Base-by-base conservation (phyloP, 1,140 invertebrate genomes). In the Riptortus pedestris region DNA sequence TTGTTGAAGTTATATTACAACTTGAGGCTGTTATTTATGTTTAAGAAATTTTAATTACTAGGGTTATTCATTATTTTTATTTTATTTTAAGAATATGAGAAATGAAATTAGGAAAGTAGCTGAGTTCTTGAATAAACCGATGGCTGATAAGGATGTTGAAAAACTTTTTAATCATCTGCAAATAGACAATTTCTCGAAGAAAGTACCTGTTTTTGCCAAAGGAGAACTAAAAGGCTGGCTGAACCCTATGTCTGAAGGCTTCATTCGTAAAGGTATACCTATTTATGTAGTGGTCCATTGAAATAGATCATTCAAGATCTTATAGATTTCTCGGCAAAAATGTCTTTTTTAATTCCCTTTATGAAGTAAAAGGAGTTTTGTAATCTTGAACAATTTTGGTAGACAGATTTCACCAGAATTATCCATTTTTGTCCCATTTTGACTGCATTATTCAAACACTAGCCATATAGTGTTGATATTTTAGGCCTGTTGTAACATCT, bases 71-170 rank as follows among this genome's bases (percentile, higher is more conserved):
- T 47, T 12, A 33, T 9, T 24, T 14, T 59, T 27, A n/a, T 63
- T 29, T 55, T 63, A 57, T 62, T 67, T 38, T 67, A 73, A 80
- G 70, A 81, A 91, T 74, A 77, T 87, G 64, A 74, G 76, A 0
- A 76, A 73, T 1, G 80, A 79, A 0, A 80, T 91, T 3, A 74
- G 77, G n/a, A 82, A 80, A 70, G 85, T 90, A 14, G 86, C 87
- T 0, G 71, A 79, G 26, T 93, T 92, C 73, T 52, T 88, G 1
- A 76, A 74, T 26, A 84, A 83, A 69, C 66, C 71, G 0, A 78
- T 81, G 14, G 76, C 72, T 0, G 71, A 78, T 0, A 76, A 79
- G 16, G 70, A 86, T 70, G 69, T 86, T 1, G 64, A 70, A 1
- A 74, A 74, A 33, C 74, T 88, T 1, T 74, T 75, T 11, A 72